Conservation (phyloP, 2,113 vertebrate species). For the Myrmecobius fasciatus region DNA sequence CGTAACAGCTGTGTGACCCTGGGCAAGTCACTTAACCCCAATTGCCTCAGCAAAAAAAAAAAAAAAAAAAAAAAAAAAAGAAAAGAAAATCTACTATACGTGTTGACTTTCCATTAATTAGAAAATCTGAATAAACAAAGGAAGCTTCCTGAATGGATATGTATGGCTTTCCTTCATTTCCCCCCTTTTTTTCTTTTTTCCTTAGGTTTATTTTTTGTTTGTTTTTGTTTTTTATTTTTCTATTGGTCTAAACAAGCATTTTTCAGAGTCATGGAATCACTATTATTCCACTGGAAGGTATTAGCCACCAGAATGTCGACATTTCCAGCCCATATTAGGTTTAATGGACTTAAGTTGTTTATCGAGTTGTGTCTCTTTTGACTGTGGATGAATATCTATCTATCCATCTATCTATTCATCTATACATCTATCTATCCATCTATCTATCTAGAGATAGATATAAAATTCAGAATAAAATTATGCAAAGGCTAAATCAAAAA, state of each 20-base stretch:
- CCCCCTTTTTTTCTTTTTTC: conserved; percentile 23
- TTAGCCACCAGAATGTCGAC: conserved; percentile 65
- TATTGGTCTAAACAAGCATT: conserved; percentile 32
- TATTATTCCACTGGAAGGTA: conserved; percentile 52
- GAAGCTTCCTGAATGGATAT: background rate
- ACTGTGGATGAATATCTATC: conserved; percentile 50
- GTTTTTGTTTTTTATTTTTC: conserved; percentile 42
- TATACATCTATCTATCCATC: too few relatives aligned
- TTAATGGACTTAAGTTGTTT: conserved; percentile 61
- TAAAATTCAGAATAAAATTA: conserved; percentile 54
- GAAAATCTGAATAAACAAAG: background rate
- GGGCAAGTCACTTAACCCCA: too few relatives aligned
- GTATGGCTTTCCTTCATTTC: background rate
- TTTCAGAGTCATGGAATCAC: conserved; percentile 62
- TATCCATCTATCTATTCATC: too few relatives aligned
- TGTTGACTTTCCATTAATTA: background rate
- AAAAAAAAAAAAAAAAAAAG: too few relatives aligned
- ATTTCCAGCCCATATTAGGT: conserved; percentile 61
- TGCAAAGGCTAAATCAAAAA: conserved; percentile 61
- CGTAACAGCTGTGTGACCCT: too few relatives aligned
- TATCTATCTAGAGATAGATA: too few relatives aligned
- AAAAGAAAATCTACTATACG: background rate
- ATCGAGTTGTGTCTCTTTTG: conserved; percentile 72
- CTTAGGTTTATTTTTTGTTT: conserved; percentile 28
- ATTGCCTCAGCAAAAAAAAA: too few relatives aligned